Base-by-base conservation (phyloP, 1,140 invertebrate species). In the Drosophila punjabiensis region DNA sequence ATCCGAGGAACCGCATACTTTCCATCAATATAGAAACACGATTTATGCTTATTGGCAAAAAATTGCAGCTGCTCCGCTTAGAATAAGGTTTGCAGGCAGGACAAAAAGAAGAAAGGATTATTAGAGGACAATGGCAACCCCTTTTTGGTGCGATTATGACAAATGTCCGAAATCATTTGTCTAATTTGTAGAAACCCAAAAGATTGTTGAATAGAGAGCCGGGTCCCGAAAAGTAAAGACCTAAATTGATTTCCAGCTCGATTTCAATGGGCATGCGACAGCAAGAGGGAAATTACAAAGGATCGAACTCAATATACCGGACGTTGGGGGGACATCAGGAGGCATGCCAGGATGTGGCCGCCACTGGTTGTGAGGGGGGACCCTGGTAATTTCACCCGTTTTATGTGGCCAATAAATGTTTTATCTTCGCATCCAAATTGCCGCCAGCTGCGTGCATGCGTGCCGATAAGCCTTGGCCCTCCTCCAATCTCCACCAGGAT, bases 391-490 rank as follows among this genome's bases (percentile, higher is more conserved):
- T 89, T 88, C 63, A 88, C 68, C 85, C 85, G 85, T 88, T 88
- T 88, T 88, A 89, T 89, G 81, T 85, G 85, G 78, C 85, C 85
- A 88, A 88, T 88, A 89, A 88, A 88, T 88, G 85, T 80, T 88
- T 88, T 88, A 88, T 88, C 85, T 88, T 76, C 75, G 85, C 79
- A 88, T 76, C 85, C 85, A 89, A 88, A 88, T 88, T 85, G 81
- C 78, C 75, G 64, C 69, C 85, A 88, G 85, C 85, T 89, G 86
- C 86, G 82, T 90, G 86, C 78, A 90, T 85, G 85, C 85, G 70
- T 90, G 86, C 81, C 86, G 86, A 88, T 88, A 88, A 89, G 85
- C 81, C 53, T 35, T 39, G n/a, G 37, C 60, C 62, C 60, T 56
- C 45, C 48, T 30, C 18, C 52, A 55, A 63, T 43, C 59, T 65